Percentiles rank a stretch among this genome's conserved stretches.
phyloP scores from a whole-genome alignment of 2,797 vertebrate genomes.

The Lophius americanus region DNA sequence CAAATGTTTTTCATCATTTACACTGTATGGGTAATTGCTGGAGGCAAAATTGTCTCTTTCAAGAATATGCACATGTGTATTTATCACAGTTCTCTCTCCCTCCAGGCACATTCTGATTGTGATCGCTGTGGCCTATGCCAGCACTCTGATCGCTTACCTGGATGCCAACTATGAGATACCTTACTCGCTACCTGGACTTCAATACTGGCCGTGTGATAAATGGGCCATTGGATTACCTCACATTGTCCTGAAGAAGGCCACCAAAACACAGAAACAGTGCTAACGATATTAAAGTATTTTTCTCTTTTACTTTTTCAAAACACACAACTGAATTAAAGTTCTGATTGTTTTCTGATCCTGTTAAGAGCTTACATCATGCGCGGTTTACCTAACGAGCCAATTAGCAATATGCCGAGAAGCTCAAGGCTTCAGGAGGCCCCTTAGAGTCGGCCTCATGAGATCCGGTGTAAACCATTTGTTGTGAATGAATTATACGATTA shows the following conservation, averaged over 20 bases:
- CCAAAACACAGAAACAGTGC: constrained; percentile 73
- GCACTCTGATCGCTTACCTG: constrained; percentile 86
- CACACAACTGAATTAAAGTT: neutral
- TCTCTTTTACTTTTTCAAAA: neutral
- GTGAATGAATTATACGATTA: no score
- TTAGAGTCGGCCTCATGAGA: no score
- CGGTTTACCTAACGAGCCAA: neutral
- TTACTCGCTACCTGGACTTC: constrained; percentile 80
- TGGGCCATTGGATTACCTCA: constrained; percentile 88
- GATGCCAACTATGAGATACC: constrained; percentile 88
- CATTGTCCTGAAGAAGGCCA: constrained; percentile 72
- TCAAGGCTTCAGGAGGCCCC: no score
- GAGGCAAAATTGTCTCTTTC: neutral
- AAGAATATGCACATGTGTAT: neutral
- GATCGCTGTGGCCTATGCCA: constrained; percentile 87
- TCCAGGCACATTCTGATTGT: constrained; percentile 93
- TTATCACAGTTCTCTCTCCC: constrained; percentile 30
- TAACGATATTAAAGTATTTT: constrained; percentile 31
- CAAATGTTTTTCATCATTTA: no score
- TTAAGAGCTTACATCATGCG: neutral
- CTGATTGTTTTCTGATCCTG: neutral
- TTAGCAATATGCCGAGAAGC: no score
- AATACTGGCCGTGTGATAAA: constrained; percentile 89
- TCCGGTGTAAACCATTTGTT: no score
- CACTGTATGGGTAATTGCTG: no score